Evolutionary conservation across 2,797 vertebrate species (phyloP), one percentile per base, ranked within the genome.

Genomic region (Crax fasciolata): DNA sequence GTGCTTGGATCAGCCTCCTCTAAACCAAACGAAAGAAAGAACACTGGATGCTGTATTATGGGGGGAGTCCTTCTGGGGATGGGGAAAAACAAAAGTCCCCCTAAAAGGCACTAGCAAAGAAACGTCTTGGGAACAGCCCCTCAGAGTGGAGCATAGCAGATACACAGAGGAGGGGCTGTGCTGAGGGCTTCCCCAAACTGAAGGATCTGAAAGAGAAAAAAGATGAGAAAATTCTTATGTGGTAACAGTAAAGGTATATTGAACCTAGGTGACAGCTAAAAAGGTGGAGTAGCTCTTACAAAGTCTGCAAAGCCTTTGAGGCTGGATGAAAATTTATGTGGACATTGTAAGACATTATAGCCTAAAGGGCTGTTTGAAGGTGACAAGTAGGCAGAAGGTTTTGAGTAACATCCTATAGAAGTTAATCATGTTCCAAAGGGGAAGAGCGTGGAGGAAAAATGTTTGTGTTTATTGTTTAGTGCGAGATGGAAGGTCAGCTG

Each of bases 401-500:
- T 62, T 84, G 66, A 90, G 28, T 61, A 70, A 54, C 30, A 48
- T 51, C 55, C 25, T 49, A 10, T 32, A 48, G 39, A 75, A 78
- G 55, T 63, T 63, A 94, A 84, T 91, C 66, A 70, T 4, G 7
- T 6, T 85, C 54, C 6, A 6, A 67, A 76, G 19, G 28, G 48
- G 63, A 93, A 72, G 5, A 54, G 17, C 5, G 3, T 5, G 24
- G 27, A 81, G 59, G 81, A 91, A 81, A 48, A 89, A 55, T 41
- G 27, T 4, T 72, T 72, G 12, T 62, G 24, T 91, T 90, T 63
- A 62, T 44, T 91, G 58, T 70, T 85, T 89, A 72, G 76, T 78
- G n/a, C 41, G 24, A 86, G 55, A 91, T 43, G 30, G 66, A 89
- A 82, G 43, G 75, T 41, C 9, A 8, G 57, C 49, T 39, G 66